phyloP scores from a whole-genome alignment of 2,113 vertebrate species.

The Rhinolophus sinicus region DNA sequence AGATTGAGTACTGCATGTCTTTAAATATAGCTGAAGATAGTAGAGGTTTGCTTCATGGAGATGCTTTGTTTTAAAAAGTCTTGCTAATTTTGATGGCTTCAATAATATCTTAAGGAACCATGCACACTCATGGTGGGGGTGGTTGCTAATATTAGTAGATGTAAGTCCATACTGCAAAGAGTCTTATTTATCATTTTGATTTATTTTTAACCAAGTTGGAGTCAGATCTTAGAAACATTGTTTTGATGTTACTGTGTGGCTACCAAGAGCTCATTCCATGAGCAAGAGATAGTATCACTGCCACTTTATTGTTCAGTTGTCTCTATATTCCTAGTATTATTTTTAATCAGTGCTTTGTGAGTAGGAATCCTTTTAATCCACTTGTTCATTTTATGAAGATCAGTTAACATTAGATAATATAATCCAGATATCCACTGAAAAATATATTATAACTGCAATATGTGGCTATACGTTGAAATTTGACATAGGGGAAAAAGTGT shows the following conservation, averaged over 20 bases:
- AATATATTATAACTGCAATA: not conserved
- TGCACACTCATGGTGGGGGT: not conserved
- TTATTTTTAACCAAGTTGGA: not conserved
- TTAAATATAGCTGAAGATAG: not conserved
- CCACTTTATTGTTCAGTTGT: not conserved
- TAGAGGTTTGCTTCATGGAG: not conserved
- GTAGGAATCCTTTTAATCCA: not conserved
- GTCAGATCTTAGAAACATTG: not conserved
- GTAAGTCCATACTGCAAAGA: not conserved
- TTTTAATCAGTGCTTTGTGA: not conserved
- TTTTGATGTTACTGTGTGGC: not conserved
- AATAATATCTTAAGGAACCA: not conserved
- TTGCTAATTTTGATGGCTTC: not conserved
- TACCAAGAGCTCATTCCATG: not conserved
- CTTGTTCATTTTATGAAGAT: not conserved
- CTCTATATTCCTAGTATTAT: not conserved
- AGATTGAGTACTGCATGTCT: not conserved
- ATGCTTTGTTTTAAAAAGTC: slow-evolving; percentile 22
- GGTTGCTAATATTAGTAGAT: not conserved
- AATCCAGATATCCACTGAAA: not conserved
- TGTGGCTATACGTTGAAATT: not conserved
- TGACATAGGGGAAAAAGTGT: not conserved
- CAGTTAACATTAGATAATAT: not conserved
- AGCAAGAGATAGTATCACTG: not conserved
- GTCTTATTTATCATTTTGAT: not conserved